phyloP scores from a whole-genome alignment of 2,113 vertebrate species.

The Phaethon lepturus region DNA sequence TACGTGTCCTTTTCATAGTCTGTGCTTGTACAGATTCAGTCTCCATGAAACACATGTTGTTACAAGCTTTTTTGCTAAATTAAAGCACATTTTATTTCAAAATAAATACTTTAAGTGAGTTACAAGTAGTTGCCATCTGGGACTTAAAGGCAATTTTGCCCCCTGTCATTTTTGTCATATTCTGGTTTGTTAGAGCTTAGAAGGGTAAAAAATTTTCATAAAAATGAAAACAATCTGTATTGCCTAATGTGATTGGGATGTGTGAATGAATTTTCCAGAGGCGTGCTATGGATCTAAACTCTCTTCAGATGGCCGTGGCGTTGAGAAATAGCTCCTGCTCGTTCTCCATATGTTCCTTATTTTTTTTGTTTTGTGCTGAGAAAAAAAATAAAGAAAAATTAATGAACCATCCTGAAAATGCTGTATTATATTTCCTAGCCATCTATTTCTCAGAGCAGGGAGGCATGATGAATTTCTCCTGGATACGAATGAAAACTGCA shows the following conservation, averaged over 20 bases:
- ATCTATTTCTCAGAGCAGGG: not conserved
- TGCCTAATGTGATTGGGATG: not conserved
- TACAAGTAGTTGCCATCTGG: not conserved
- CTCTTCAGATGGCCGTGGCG: not conserved
- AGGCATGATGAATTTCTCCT: not conserved
- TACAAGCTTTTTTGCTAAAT: not conserved
- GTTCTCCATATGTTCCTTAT: not conserved
- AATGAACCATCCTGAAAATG: not conserved
- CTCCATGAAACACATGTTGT: not conserved
- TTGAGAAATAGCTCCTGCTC: not conserved
- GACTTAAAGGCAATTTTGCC: not conserved
- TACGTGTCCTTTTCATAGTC: not conserved
- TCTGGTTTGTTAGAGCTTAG: not conserved
- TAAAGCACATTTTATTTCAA: not conserved
- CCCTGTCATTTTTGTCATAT: not conserved
- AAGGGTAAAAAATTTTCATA: not conserved
- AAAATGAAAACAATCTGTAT: not conserved
- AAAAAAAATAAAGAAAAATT: slow-evolving; percentile 40
- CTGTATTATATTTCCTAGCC: not conserved
- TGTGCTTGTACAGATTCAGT: not conserved
- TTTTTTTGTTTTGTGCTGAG: not conserved
- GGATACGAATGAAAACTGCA: not conserved
- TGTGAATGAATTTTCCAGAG: not conserved
- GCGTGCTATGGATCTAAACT: not conserved
- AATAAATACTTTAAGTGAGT: not conserved